A percentile compares a stretch with the other conserved stretches of the same genome.
phyloP scores from a whole-genome alignment of 2,797 vertebrate species.

The Sebastes kiyomatsui region DNA sequence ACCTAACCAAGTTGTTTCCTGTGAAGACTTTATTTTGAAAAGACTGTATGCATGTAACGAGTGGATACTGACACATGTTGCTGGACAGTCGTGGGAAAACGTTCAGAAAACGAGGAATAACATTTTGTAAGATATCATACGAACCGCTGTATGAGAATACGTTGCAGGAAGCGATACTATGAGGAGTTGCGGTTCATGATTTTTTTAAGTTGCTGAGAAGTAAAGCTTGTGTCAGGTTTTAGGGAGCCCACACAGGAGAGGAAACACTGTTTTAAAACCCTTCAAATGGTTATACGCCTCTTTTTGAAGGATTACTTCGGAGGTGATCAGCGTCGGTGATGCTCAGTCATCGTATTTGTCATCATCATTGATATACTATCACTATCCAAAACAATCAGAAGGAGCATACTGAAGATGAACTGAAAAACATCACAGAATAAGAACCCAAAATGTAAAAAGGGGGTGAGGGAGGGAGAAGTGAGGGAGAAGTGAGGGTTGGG shows the following conservation, averaged over 20 bases:
- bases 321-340: not conserved
- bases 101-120: no score
- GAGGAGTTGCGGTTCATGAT: not conserved
- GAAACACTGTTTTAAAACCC: not conserved
- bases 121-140: no score
- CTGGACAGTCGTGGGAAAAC: no score
- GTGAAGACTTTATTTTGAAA: no score
- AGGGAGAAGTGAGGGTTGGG: conserved; percentile 43
- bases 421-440: conserved; percentile 87
- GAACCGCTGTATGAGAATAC: no score
- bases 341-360: conserved; percentile 6
- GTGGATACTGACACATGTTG: no score
- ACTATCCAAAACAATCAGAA: conserved; percentile 62
- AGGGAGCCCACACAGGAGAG: not conserved
- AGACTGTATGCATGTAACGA: no score
- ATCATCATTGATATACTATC: conserved; percentile 89
- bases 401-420: conserved; percentile 77
- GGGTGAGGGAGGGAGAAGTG: conserved; percentile 34
- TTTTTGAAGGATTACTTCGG: not conserved
- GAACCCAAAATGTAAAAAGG: conserved; percentile 4
- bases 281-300: not conserved
- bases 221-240: no score
- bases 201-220: no score
- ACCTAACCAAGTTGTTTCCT: no score
- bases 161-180: not conserved